These are phyloP conservation scores for Ophion costatus DNA, from an alignment of 2,888 invertebrate species.

Conservation along the genomic window DNA sequence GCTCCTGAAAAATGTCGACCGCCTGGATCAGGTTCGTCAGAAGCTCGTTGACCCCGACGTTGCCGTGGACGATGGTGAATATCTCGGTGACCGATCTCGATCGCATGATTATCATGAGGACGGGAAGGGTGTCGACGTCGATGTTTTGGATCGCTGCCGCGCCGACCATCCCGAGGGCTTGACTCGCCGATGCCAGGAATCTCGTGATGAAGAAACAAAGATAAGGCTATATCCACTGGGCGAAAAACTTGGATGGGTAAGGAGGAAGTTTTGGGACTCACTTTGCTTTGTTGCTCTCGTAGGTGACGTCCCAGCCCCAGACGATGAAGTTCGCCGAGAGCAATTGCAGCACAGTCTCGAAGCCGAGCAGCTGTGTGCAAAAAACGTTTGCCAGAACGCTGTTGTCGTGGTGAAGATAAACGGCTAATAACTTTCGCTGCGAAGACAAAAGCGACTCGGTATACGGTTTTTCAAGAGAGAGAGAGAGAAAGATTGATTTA, in stretches of 20 bases:
- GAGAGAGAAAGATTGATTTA: too few species aligned
- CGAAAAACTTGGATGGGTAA: background rate
- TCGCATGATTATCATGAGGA: slow-evolving; percentile 94
- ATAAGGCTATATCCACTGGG: slow-evolving; percentile 49
- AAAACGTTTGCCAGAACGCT: slow-evolving; percentile 98
- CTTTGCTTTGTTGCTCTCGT: slow-evolving; percentile 93
- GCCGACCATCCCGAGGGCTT: slow-evolving; percentile 92
- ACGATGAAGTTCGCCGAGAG: slow-evolving; percentile 95
- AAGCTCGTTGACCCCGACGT: slow-evolving; percentile 95
- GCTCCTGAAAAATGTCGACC: slow-evolving; percentile 91
- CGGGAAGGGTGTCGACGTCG: slow-evolving; percentile 94
- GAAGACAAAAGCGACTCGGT: slow-evolving; percentile 71
- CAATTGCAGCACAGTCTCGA: slow-evolving; percentile 95
- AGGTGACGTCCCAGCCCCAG: slow-evolving; percentile 99
- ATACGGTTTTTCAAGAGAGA: background rate
- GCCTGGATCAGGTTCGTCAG: slow-evolving; percentile 94
- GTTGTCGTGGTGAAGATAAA: slow-evolving; percentile 98
- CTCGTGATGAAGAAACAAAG: slow-evolving; percentile 82
- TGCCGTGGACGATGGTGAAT: slow-evolving; percentile 95
- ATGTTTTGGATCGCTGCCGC: slow-evolving; percentile 93
- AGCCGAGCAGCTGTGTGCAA: slow-evolving; percentile 96
- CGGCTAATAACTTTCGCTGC: slow-evolving; percentile 95
- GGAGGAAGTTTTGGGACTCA: slow-evolving; percentile 80
- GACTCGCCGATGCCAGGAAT: slow-evolving; percentile 90
- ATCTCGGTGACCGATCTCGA: slow-evolving; percentile 95